phyloP scores from a whole-genome alignment of 2,113 vertebrate genomes.

The Anarhynchus alexandrinus region DNA sequence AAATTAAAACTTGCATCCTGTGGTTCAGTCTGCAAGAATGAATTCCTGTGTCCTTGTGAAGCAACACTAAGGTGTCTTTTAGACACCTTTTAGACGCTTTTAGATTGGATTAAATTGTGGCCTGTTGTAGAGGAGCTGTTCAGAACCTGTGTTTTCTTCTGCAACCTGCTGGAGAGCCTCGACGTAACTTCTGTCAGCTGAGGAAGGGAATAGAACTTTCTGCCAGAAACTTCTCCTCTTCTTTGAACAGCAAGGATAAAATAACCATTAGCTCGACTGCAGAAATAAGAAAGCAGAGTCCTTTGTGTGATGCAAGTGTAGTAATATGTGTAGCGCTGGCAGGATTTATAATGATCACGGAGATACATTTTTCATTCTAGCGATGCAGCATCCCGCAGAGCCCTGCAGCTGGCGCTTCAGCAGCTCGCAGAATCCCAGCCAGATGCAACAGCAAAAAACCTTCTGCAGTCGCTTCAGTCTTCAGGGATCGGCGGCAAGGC shows the following conservation, averaged over 20 bases:
- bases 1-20: neutral
- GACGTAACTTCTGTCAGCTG: neutral
- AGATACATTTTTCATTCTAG: slow-evolving; percentile 15
- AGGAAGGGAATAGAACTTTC: neutral
- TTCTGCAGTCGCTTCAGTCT: slow-evolving; percentile 85
- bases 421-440: slow-evolving; percentile 89
- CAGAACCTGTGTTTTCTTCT: neutral
- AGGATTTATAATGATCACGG: fast-evolving
- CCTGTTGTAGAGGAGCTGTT: neutral
- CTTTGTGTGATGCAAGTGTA: neutral
- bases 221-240: neutral
- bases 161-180: fast-evolving
- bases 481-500: slow-evolving; percentile 84
- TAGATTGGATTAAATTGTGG: neutral
- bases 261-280: fast-evolving
- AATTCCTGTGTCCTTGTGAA: neutral
- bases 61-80: neutral
- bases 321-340: fast-evolving
- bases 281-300: neutral
- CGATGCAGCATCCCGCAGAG: slow-evolving; percentile 90
- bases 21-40: neutral
- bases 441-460: slow-evolving; percentile 82
- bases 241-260: neutral
- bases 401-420: slow-evolving; percentile 85
- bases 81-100: neutral